Evolutionary conservation across 2,888 invertebrate genomes (phyloP).

Genomic region (Diarsia dahlii): DNA sequence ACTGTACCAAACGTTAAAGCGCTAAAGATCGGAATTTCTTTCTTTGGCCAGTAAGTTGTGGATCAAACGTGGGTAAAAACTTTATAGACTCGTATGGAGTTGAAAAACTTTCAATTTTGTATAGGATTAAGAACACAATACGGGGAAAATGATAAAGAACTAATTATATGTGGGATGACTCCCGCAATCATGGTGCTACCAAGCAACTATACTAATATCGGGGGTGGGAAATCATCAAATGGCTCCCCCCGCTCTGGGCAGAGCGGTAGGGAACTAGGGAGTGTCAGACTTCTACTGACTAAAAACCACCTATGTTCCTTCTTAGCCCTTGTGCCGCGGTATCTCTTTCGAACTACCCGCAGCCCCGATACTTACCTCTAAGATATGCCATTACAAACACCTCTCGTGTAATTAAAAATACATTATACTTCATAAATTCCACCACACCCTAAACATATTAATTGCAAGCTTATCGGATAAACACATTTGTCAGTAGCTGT

Average conservation of each 20-base stretch:
- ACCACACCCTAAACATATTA: slow-evolving; percentile 42
- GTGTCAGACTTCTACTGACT: too few species aligned
- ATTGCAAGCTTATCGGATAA: slow-evolving; percentile 54
- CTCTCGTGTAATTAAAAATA: too few species aligned
- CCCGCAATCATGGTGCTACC: too few species aligned
- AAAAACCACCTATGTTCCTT: too few species aligned
- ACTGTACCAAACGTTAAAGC: neutral
- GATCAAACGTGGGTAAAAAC: neutral
- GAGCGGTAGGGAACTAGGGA: too few species aligned
- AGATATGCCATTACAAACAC: too few species aligned
- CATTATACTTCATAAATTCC: neutral
- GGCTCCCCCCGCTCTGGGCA: too few species aligned
- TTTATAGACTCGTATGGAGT: neutral
- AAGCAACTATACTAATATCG: too few species aligned
- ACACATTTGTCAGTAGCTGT: slow-evolving; percentile 72
- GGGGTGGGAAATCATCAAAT: too few species aligned
- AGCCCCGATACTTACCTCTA: neutral
- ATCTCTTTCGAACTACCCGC: too few species aligned
- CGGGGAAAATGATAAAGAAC: neutral
- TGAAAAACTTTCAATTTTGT: neutral
- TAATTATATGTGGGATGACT: too few species aligned
- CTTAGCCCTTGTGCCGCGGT: too few species aligned
- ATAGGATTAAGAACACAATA: neutral
- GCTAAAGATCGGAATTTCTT: neutral
- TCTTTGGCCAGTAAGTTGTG: neutral